Evolutionary conservation across 1,140 invertebrate species (phyloP).

Genomic region (Papilio aristodemus): DNA sequence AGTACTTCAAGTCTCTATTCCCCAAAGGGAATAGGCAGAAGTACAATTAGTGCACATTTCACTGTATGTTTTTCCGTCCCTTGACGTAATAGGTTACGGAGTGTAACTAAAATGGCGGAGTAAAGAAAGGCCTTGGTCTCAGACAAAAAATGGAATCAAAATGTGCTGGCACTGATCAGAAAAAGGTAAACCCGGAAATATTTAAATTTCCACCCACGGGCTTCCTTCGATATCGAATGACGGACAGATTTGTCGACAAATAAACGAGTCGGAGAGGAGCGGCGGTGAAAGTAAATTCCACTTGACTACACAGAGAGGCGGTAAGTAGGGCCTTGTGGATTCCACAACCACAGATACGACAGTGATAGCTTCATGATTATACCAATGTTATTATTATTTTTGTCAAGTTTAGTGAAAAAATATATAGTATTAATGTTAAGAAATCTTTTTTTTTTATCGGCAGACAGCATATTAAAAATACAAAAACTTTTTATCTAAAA

Average conservation of each 20-base stretch:
- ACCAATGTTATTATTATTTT: not conserved
- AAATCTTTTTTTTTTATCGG: too few relatives aligned
- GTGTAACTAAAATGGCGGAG: too few relatives aligned
- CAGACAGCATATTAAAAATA: too few relatives aligned
- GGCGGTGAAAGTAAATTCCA: slow-evolving; percentile 36
- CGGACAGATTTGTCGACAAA: slow-evolving; percentile 13
- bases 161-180: not conserved
- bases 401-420: not conserved
- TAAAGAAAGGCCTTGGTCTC: too few relatives aligned
- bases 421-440: too few relatives aligned
- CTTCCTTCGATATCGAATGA: not conserved
- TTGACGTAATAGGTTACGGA: too few relatives aligned
- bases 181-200: not conserved
- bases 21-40: too few relatives aligned
- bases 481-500: not conserved
- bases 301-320: not conserved
- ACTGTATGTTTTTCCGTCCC: too few relatives aligned
- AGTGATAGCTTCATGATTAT: not conserved
- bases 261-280: slow-evolving; percentile 12
- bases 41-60: too few relatives aligned
- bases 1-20: too few relatives aligned
- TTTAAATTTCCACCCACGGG: slow-evolving; percentile 1
- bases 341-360: not conserved
- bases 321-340: slow-evolving; percentile 32
- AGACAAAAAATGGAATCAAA: too few relatives aligned